Conservation (phyloP, 1,140 invertebrate species). For the Bombus waltoni region DNA sequence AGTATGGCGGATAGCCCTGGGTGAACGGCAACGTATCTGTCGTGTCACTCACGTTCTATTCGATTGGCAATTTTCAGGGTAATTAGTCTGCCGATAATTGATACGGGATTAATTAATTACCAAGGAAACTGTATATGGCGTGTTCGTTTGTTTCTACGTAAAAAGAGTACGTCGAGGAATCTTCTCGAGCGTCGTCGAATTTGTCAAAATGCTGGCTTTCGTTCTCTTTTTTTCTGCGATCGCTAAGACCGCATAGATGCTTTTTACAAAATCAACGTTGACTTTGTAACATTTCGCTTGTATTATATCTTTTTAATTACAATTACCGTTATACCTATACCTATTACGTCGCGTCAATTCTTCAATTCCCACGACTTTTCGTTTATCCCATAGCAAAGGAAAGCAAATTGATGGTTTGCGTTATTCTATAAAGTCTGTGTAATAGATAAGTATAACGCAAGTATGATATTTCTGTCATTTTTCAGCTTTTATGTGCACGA, state of each 20-base stretch:
- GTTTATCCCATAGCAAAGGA: not conserved
- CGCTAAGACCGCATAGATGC: not conserved
- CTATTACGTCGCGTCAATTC: not conserved
- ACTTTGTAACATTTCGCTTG: too few relatives aligned
- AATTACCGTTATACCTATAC: too few relatives aligned
- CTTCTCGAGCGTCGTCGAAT: not conserved
- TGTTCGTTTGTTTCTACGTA: not conserved
- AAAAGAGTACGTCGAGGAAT: not conserved
- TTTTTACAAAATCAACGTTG: not conserved
- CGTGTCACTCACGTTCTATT: not conserved
- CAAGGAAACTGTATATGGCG: not conserved
- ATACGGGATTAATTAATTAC: not conserved
- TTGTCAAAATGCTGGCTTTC: not conserved
- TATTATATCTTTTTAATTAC: too few relatives aligned
- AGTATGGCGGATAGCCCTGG: too few relatives aligned
- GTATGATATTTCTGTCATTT: not conserved
- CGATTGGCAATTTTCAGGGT: not conserved
- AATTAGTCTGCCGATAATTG: conserved; percentile 18
- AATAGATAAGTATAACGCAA: not conserved
- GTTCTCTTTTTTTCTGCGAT: not conserved
- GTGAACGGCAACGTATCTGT: not conserved
- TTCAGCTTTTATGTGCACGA: not conserved
- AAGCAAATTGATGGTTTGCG: not conserved
- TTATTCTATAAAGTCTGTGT: not conserved
- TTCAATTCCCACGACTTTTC: not conserved